Evolutionary conservation across 2,888 invertebrate genomes (phyloP), one percentile per base, ranked within the genome.

Genomic region (Xylota sylvarum): DNA sequence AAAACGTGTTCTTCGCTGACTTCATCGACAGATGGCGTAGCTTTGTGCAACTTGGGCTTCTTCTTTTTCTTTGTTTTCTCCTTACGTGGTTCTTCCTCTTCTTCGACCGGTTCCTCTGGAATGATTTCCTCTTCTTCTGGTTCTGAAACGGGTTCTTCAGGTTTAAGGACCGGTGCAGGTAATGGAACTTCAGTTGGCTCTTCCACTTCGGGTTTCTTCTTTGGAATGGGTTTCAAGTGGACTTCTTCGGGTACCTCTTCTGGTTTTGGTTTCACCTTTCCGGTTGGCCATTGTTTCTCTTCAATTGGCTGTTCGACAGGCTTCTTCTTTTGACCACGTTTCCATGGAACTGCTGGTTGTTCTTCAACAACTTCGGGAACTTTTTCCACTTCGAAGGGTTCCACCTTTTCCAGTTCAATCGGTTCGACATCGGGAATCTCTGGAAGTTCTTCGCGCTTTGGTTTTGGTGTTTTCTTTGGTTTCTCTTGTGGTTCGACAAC

Each of bases 161-260:
- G 90, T 87, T 88, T 88, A 48, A 91, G 87, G 62, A 90, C 87
- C 5, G 92, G 92, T 14, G 89, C 89, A 1, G 89, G 79, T 14
- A 92, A 84, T 5, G 87, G 73, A 85, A 92, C 92, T 62, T 91
- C 90, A 10, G 90, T 89, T 30, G 88, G 88, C 14, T 88, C 46
- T n/a, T 90, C 90, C 2, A 91, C 88, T 62, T 91, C 90, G 12
- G 89, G 89, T 12, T 91, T 90, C 14, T 90, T 91, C 2, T 87
- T 83, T 50, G 92, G 92, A 88, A 93, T 92, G 7, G 92, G 93
- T 72, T 92, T 93, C 0, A 92, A 89, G 10, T 89, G 88, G 0
- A 92, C 91, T 32, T 93, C 92, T 73, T 93, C 93, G 12, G 93
- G 93, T 56, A 91, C 90, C 82, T 93, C 93, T 88, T 92, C 93